phyloP scores from a whole-genome alignment of 2,113 vertebrate genomes.

The Lota lota region DNA sequence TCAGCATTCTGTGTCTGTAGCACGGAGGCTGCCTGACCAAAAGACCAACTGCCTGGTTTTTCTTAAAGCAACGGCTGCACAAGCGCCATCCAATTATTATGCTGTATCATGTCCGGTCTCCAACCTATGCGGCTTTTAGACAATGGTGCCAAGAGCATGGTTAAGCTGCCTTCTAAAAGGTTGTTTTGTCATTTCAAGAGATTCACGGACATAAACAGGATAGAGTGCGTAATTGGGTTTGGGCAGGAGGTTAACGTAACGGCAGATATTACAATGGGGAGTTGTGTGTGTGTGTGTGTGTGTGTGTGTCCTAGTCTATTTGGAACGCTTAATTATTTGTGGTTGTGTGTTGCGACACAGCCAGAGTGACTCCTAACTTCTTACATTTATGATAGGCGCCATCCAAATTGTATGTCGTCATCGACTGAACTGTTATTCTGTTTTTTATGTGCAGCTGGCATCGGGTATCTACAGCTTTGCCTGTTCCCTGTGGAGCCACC shows the following conservation, averaged over 20 bases:
- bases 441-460: conserved; percentile 81
- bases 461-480: conserved; percentile 94
- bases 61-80: too few relatives aligned
- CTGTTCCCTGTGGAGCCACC: conserved; percentile 95
- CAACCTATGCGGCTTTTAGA: conserved; percentile 2
- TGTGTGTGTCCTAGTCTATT: neutral
- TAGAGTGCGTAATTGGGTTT: conserved; percentile 25
- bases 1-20: too few relatives aligned
- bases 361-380: neutral
- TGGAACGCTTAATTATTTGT: neutral
- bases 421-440: conserved; percentile 9
- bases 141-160: conserved; percentile 13
- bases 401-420: neutral
- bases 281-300: conserved; percentile 22
- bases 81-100: conserved; percentile 15
- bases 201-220: conserved; percentile 15
- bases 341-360: neutral
- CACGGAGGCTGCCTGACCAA: too few relatives aligned
- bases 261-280: conserved; percentile 20
- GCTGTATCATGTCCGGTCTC: conserved; percentile 13
- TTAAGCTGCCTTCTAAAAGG: conserved; percentile 28
- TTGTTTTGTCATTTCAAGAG: conserved; percentile 30
- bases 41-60: too few relatives aligned
- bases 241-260: conserved; percentile 27
- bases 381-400: neutral